Evolutionary conservation across 1,140 invertebrate species (phyloP).

Genomic region (Leptestheria dahalacensis): DNA sequence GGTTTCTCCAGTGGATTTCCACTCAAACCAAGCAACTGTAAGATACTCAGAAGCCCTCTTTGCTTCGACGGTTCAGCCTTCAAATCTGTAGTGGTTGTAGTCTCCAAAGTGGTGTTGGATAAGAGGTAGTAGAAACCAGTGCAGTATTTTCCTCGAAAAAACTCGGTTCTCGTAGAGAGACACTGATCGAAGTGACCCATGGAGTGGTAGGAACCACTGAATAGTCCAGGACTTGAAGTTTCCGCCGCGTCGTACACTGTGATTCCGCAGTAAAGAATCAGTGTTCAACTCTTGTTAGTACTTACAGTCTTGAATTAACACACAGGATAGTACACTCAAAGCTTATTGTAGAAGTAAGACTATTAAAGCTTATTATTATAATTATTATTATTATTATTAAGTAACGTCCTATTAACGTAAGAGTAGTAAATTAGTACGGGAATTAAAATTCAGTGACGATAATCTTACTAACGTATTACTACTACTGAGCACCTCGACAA

Average conservation of each 20-base stretch:
- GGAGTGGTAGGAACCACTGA: slow-evolving; percentile 1
- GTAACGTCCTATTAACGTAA: too few relatives aligned
- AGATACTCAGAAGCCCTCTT: background rate
- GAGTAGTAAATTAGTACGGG: too few relatives aligned
- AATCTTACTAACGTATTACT: too few relatives aligned
- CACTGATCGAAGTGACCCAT: slow-evolving; percentile 14
- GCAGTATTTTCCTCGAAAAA: slow-evolving; percentile 10
- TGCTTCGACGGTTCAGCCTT: background rate
- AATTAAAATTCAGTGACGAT: too few relatives aligned
- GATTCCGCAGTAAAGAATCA: too few relatives aligned
- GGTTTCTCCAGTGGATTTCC: background rate
- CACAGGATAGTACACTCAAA: too few relatives aligned
- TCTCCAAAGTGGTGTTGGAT: background rate
- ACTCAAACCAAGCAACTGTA: background rate
- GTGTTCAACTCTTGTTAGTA: too few relatives aligned
- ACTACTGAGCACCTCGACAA: too few relatives aligned
- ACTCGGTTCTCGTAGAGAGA: background rate
- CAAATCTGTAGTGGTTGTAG: background rate
- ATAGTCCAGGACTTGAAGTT: background rate
- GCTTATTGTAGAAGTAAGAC: too few relatives aligned
- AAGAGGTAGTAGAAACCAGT: slow-evolving; percentile 1
- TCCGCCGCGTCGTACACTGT: background rate
- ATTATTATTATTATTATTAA: too few relatives aligned
- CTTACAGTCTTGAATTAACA: too few relatives aligned
- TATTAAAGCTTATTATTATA: too few relatives aligned